Base-by-base conservation (phyloP, 2,797 vertebrate species). In the Pseudochirops cupreus region DNA sequence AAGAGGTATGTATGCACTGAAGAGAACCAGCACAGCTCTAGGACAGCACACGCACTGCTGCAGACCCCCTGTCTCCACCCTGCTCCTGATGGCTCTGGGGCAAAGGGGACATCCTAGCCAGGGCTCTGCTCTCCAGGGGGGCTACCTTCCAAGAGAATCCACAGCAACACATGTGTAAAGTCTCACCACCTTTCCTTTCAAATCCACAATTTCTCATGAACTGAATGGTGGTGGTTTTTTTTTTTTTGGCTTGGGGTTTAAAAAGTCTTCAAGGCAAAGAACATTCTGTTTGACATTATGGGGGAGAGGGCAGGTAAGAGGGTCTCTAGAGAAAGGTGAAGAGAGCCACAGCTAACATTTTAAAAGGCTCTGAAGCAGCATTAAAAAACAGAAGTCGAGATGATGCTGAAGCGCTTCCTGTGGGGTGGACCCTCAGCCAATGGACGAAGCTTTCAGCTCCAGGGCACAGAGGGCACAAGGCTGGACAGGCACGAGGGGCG, bases 21-120 rank as follows among this genome's bases (percentile, higher is more conserved):
- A 98, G 98, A 98, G 98, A 99, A 98, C 98, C 98, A 99, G 98
- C 98, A 98, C 98, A 98, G 98, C 98, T 98, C 98, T 98, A 96
- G 98, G 98, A 98, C 96, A 98, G 98, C 98, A 98, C 97, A 98
- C 98, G 98, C 97, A 97, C 98, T 97, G 98, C 98, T 97, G 98
- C 97, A 98, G 96, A 98, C 98, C 98, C 97, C 97, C 98, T 95
- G 97, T 96, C 95, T 98, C 98, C 98, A 96, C 98, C 98, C 97
- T 98, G 95, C 97, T 97, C 96, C 96, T 97, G 97, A 98, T 98
- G 97, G 97, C 95, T 97, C 98, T 0, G 97, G 96, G 96, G 97
- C 92, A 95, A 95, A 96, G 97, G 95, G 96, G 97, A 98, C 98
- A 97, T 56, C 94, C 98, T 98, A 98, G 97, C 97, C 97, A 97